Evolutionary conservation across 2,888 invertebrate genomes (phyloP).

Genomic region (Catocala fraxini): DNA sequence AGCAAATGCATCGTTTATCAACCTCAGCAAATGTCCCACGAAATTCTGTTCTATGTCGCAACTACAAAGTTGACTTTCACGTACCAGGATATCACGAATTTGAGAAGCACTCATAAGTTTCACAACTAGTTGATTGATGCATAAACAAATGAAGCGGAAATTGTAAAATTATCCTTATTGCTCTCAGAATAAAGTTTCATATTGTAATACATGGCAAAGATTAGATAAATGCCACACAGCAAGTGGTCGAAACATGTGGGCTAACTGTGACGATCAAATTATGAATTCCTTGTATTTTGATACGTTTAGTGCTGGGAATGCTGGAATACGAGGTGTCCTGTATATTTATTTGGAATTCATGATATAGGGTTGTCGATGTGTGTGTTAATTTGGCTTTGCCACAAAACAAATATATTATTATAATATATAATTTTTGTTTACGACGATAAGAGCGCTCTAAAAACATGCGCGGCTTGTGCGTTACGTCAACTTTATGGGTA

Average conservation of each 20-base stretch:
- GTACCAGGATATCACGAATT: constrained; percentile 53
- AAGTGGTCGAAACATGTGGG: constrained; percentile 63
- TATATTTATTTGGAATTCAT: constrained; percentile 12
- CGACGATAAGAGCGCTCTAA: background rate
- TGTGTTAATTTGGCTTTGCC: too few relatives aligned
- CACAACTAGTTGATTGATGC: constrained; percentile 25
- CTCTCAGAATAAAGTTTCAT: accelerated
- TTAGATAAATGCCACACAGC: constrained; percentile 58
- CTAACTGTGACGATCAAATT: constrained; percentile 33
- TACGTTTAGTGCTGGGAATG: constrained; percentile 34
- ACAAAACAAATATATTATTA: too few relatives aligned
- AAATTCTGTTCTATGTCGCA: constrained; percentile 25
- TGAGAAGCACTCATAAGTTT: constrained; percentile 46
- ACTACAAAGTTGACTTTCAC: constrained; percentile 56
- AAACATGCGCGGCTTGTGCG: background rate
- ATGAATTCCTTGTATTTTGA: constrained; percentile 58
- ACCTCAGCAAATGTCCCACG: background rate
- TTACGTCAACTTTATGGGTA: constrained; percentile 17
- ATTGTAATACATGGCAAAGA: constrained; percentile 31
- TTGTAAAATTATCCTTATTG: background rate
- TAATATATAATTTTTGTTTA: too few relatives aligned
- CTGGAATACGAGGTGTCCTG: constrained; percentile 26
- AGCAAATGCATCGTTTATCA: constrained; percentile 12
- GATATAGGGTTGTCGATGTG: background rate
- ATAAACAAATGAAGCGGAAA: constrained; percentile 11